These are phyloP conservation scores for Bothrops jararaca DNA, from an alignment of 2,113 vertebrate genomes.

Conservation along the genomic window DNA sequence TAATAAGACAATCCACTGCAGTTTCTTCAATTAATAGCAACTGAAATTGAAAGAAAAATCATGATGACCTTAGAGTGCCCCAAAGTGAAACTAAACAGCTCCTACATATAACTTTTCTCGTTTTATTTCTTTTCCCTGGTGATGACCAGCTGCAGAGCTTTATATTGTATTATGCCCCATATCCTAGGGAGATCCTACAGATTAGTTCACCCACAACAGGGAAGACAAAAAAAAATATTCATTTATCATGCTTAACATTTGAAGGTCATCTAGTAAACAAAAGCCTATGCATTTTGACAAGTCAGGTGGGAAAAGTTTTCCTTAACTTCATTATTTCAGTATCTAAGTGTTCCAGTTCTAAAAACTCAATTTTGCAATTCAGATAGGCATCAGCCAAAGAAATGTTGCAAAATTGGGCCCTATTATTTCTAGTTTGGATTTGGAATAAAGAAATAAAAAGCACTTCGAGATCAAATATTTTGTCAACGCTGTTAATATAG, in stretches of 20 bases:
- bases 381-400: background rate
- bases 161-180: background rate
- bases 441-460: background rate
- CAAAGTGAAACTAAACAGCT: constrained; percentile 26
- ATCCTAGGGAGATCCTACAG: background rate
- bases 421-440: background rate
- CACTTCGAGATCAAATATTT: background rate
- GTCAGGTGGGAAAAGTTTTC: background rate
- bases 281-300: background rate
- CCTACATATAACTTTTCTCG: accelerated
- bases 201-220: background rate
- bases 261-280: background rate
- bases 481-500: too few species aligned
- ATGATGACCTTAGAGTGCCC: background rate
- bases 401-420: background rate
- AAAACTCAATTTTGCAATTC: background rate
- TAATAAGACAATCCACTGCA: constrained; percentile 34
- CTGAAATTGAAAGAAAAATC: constrained; percentile 20
- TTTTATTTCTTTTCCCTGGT: background rate
- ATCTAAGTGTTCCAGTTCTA: background rate
- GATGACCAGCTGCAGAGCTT: background rate
- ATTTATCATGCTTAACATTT: background rate
- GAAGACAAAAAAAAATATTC: background rate
- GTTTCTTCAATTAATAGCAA: constrained; percentile 56
- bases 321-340: background rate